These are phyloP conservation scores for Euborellia annulipes DNA, from an alignment of 1,140 invertebrate genomes.

Conservation along the genomic window DNA sequence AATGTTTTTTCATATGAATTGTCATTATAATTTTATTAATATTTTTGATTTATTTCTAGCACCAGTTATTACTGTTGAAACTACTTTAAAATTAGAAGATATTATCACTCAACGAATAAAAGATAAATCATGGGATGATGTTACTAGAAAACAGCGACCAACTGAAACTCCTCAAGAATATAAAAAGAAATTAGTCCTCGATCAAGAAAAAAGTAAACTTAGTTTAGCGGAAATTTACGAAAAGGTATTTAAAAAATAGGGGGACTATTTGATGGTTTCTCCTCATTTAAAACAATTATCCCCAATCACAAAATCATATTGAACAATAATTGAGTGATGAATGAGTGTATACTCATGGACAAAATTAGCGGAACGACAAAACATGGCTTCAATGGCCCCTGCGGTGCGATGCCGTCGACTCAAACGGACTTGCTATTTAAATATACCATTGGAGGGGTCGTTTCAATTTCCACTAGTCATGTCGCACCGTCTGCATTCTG, in stretches of 20 bases:
- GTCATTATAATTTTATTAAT: too few relatives aligned
- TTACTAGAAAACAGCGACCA: conserved; percentile 76
- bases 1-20: too few relatives aligned
- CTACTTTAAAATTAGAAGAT: conserved; percentile 73
- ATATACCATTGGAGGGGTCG: too few relatives aligned
- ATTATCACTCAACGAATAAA: conserved; percentile 84
- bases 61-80: conserved; percentile 82
- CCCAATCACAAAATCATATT: background rate
- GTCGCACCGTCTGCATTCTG: too few relatives aligned
- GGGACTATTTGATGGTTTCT: background rate
- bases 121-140: conserved; percentile 91
- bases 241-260: conserved; percentile 29
- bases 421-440: too few relatives aligned
- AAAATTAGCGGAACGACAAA: too few relatives aligned
- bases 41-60: conserved; percentile 29
- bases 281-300: background rate
- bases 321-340: background rate
- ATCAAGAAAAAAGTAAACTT: conserved; percentile 90
- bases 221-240: conserved; percentile 94
- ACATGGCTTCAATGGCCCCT: too few relatives aligned
- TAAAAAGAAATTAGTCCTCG: conserved; percentile 76
- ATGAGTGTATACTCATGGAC: too few relatives aligned
- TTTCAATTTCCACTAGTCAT: too few relatives aligned
- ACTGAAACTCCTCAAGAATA: conserved; percentile 69
- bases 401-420: too few relatives aligned